Evolutionary conservation across 2,113 vertebrate genomes (phyloP).

Genomic region (rabbit (Oryctolagus cuniculus)): DNA sequence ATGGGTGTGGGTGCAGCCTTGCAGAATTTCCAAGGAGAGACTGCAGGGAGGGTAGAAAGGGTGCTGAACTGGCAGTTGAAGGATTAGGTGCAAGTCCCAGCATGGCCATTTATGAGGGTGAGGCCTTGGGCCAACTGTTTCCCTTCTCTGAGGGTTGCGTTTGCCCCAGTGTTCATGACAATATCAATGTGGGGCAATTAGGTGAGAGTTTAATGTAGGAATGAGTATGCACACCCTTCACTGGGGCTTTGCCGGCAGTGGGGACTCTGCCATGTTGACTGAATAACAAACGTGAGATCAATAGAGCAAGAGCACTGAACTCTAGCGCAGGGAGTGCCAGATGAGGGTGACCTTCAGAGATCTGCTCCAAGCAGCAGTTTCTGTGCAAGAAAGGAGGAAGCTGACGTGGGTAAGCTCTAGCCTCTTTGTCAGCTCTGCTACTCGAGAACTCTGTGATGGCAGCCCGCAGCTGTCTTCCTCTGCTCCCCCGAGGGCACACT

Average conservation of each 20-base stretch:
- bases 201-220: not conserved
- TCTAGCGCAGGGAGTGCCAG: not conserved
- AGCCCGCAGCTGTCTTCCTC: not conserved
- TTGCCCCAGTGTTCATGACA: slow-evolving; percentile 10
- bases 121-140: not conserved
- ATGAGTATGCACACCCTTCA: not conserved
- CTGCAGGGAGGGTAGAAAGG: not conserved
- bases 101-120: not conserved
- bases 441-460: not conserved
- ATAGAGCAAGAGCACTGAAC: not conserved
- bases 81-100: not conserved
- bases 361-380: not conserved
- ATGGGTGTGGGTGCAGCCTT: not conserved
- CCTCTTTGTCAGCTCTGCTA: not conserved
- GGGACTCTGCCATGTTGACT: not conserved
- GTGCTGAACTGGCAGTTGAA: not conserved
- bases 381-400: not conserved
- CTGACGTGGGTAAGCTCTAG: not conserved
- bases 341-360: not conserved
- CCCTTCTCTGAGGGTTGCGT: not conserved
- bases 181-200: not conserved
- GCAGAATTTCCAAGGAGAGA: not conserved
- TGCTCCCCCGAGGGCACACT: not conserved
- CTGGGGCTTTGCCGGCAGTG: too few relatives aligned
- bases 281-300: not conserved